Conservation (phyloP, 2,797 vertebrate genomes). For the Sebastes iracundus region DNA sequence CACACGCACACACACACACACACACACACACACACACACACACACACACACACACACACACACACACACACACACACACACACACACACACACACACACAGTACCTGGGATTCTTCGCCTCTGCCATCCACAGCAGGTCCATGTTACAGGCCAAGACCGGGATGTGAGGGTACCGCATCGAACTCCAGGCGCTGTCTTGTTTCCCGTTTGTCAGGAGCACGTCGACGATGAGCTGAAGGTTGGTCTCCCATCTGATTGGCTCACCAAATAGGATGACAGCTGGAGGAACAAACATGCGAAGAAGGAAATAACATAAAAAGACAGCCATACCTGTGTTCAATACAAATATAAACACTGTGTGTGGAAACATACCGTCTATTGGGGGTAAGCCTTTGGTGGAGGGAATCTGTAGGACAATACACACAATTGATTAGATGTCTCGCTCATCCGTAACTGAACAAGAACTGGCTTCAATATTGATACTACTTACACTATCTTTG, state of each 20-base stretch:
- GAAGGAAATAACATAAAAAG: neutral
- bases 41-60: slow-evolving; percentile 72
- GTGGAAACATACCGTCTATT: slow-evolving; percentile 88
- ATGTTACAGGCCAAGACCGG: slow-evolving; percentile 96
- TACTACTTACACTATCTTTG: slow-evolving; percentile 83
- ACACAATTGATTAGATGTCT: neutral
- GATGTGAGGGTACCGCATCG: slow-evolving; percentile 89
- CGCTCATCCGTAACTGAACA: neutral
- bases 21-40: slow-evolving; percentile 51
- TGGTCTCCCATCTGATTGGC: slow-evolving; percentile 98
- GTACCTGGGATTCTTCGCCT: slow-evolving; percentile 94
- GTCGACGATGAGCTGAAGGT: slow-evolving; percentile 92
- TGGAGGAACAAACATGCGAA: slow-evolving; percentile 55
- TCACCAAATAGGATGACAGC: slow-evolving; percentile 95
- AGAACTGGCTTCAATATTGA: neutral
- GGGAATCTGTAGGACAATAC: slow-evolving; percentile 79
- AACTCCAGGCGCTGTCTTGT: slow-evolving; percentile 77
- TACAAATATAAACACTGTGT: neutral
- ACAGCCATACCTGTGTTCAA: neutral
- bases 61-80: slow-evolving; percentile 66
- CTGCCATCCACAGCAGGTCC: slow-evolving; percentile 99
- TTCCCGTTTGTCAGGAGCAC: slow-evolving; percentile 91
- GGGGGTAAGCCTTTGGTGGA: slow-evolving; percentile 82
- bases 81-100: slow-evolving; percentile 50
- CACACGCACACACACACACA: slow-evolving; percentile 72